Evolutionary conservation across 2,797 vertebrate genomes (phyloP).

Genomic region (Silurus lanzhouensis): DNA sequence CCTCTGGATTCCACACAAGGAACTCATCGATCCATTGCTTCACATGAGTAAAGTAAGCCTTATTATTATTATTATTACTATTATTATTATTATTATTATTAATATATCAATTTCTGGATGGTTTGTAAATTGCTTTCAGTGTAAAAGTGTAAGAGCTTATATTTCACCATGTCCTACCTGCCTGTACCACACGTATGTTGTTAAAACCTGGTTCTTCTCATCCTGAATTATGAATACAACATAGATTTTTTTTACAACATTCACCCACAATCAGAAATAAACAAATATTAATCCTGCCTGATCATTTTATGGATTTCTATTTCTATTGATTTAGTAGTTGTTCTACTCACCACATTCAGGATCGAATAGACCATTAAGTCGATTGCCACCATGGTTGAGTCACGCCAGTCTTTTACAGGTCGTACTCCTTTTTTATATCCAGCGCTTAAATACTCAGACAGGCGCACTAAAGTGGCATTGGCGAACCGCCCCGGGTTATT

Average conservation of each 20-base stretch:
- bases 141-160: background rate
- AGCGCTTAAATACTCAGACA: slow-evolving; percentile 78
- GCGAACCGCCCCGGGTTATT: slow-evolving; percentile 56
- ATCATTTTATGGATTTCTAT: background rate
- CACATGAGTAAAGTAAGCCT: slow-evolving; percentile 16
- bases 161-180: slow-evolving; percentile 75
- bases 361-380: slow-evolving; percentile 95
- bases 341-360: slow-evolving; percentile 86
- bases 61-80: background rate
- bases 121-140: background rate
- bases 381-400: slow-evolving; percentile 84
- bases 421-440: slow-evolving; percentile 88
- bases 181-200: slow-evolving; percentile 96
- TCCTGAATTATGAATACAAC: slow-evolving; percentile 73
- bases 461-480: slow-evolving; percentile 78
- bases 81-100: background rate
- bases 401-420: slow-evolving; percentile 90
- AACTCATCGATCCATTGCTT: slow-evolving; percentile 94
- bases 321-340: background rate
- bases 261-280: background rate
- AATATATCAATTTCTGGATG: background rate
- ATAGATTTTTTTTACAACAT: slow-evolving; percentile 3
- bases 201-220: slow-evolving; percentile 97
- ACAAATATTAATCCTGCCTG: background rate
- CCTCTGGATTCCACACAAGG: slow-evolving; percentile 86